phyloP scores from a whole-genome alignment of 2,113 vertebrate genomes.

The Paratilapia polleni region DNA sequence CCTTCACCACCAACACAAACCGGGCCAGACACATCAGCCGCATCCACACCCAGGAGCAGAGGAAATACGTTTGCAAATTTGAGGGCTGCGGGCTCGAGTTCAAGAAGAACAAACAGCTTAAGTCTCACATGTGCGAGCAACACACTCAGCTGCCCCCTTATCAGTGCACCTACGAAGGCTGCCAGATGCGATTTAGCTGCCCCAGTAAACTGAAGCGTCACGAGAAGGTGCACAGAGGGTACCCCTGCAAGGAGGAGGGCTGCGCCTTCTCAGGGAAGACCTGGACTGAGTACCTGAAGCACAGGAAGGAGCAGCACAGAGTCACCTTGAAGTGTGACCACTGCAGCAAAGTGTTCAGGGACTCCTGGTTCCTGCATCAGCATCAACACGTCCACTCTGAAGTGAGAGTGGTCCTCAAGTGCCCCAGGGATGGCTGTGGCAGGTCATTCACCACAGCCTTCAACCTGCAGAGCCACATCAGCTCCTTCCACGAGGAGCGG shows the following conservation, averaged over 20 bases:
- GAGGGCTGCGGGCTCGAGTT: slow-evolving; percentile 87
- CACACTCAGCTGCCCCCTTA: slow-evolving; percentile 85
- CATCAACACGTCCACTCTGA: slow-evolving; percentile 85
- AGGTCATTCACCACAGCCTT: slow-evolving; percentile 91
- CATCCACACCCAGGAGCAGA: slow-evolving; percentile 80
- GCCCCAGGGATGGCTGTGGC: slow-evolving; percentile 85
- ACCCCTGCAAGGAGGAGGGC: slow-evolving; percentile 83
- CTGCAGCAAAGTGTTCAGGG: slow-evolving; percentile 85
- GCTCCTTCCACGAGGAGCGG: slow-evolving; percentile 88
- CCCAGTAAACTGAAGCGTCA: slow-evolving; percentile 86
- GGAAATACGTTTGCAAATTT: slow-evolving; percentile 73
- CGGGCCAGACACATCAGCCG: slow-evolving; percentile 84
- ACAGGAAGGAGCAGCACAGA: slow-evolving; percentile 82
- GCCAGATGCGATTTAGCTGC: slow-evolving; percentile 82
- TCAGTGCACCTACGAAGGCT: slow-evolving; percentile 86
- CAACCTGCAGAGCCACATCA: slow-evolving; percentile 91
- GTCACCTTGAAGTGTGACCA: slow-evolving; percentile 78
- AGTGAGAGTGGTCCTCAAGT: slow-evolving; percentile 78
- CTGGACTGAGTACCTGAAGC: slow-evolving; percentile 90
- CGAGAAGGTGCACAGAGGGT: slow-evolving; percentile 91
- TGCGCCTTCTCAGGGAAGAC: slow-evolving; percentile 88
- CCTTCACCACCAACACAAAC: slow-evolving; percentile 88
- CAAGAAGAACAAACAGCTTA: slow-evolving; percentile 93
- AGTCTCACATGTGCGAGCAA: slow-evolving; percentile 85
- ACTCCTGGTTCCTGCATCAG: slow-evolving; percentile 84